Base-by-base conservation (phyloP, 2,888 invertebrate genomes). In the Acrobasis consociella region DNA sequence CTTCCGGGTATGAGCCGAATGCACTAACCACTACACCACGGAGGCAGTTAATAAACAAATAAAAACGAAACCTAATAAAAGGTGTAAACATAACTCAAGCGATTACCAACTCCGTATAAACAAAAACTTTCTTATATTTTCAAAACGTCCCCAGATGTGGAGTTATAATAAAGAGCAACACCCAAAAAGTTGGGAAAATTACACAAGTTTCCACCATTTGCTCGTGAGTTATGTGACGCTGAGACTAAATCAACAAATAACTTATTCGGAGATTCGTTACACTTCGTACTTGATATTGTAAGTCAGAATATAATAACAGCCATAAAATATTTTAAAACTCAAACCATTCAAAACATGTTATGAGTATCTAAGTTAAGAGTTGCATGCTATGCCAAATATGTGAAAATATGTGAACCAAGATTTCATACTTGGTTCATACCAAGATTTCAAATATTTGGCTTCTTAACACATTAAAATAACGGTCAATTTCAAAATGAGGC, bases 191-290 rank as follows among this genome's bases (percentile, higher is more conserved):
- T 67, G 50, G 51, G 58, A 53, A 67, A 69, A 69, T 69, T 69
- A 69, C 68, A 62, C 64, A 69, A 69, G 68, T 69, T 68, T 65
- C 61, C 55, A 62, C 65, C 67, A 64, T 69, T 69, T 59, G 49
- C 46, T 64, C 55, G 62, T 67, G 67, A 69, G 62, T 65, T 69
- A 69, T 62, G 68, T 9, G 39, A 46, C 39, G 22, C 42, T 56
- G 56, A 42, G 42, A 42, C 17, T 42, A 22, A n/a, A 56, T 56
- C 56, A 56, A 56, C 56, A 56, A 56, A 56, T 56, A 56, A 17
- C 16, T 56, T 55, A 16, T n/a, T 22, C 39, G 17, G 56, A 8
- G 42, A 17, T 56, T 56, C 17, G 42, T 13, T 13, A 56, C 42
- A 56, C 42, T 56, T 17, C 15, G 13, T 22, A 56, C 13, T 56